Conservation (phyloP, 2,797 vertebrate species). For the Acrossocheilus fasciatus region DNA sequence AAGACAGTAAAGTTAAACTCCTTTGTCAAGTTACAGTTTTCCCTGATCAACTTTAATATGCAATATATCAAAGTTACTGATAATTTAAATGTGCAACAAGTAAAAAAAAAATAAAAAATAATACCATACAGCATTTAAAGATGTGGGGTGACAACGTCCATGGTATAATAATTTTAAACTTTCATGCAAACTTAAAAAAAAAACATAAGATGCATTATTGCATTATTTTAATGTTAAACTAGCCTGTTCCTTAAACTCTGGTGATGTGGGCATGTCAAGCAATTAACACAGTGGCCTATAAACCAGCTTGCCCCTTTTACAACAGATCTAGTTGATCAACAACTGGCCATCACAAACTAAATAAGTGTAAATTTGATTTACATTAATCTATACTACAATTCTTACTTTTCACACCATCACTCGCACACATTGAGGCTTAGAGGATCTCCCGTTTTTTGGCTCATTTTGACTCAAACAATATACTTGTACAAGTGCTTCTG, state of each 20-base stretch:
- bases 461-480: neutral
- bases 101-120: neutral
- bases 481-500: neutral
- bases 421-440: neutral
- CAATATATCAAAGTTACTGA: neutral
- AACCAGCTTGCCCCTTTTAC: neutral
- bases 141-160: neutral
- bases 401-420: neutral
- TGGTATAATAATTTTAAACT: neutral
- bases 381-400: neutral
- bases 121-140: neutral
- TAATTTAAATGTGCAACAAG: neutral
- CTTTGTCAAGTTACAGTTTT: neutral
- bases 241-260: no score
- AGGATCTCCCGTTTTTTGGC: neutral
- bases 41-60: neutral
- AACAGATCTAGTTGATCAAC: neutral
- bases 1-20: neutral
- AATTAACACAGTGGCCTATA: no score
- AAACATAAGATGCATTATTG: no score
- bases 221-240: no score
- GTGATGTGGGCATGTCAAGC: no score
- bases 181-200: no score
- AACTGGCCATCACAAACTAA: neutral
- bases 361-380: neutral